Conservation (phyloP, 1,140 invertebrate genomes). For the Microplitis mediator region DNA sequence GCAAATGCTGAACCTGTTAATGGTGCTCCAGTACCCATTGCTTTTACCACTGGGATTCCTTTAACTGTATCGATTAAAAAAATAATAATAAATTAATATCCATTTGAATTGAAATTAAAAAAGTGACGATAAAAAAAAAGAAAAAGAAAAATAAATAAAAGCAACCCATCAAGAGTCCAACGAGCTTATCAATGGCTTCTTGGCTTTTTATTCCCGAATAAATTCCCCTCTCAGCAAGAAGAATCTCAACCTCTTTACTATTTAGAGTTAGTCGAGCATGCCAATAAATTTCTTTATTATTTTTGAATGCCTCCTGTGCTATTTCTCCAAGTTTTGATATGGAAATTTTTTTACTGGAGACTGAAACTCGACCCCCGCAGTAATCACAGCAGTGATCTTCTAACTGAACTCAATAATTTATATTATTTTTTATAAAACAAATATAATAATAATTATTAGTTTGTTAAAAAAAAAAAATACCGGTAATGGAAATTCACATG, state of each 20-base stretch:
- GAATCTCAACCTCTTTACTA: slow-evolving; percentile 42
- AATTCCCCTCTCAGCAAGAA: slow-evolving; percentile 45
- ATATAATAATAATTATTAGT: not conserved
- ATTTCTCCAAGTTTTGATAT: slow-evolving; percentile 34
- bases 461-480: slow-evolving; percentile 30
- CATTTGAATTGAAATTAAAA: not conserved
- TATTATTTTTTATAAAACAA: slow-evolving; percentile 7
- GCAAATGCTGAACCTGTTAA: slow-evolving; percentile 33
- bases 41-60: not conserved
- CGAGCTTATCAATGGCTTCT: slow-evolving; percentile 37
- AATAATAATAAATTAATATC: not conserved
- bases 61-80: not conserved
- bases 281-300: slow-evolving; percentile 40
- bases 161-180: slow-evolving; percentile 31
- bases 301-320: slow-evolving; percentile 34
- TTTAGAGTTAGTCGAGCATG: slow-evolving; percentile 44
- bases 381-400: slow-evolving; percentile 57
- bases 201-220: slow-evolving; percentile 43
- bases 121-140: slow-evolving; percentile 5
- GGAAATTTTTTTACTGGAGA: slow-evolving; percentile 32
- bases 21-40: slow-evolving; percentile 41
- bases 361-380: slow-evolving; percentile 48
- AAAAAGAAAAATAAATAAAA: not conserved
- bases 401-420: slow-evolving; percentile 40
- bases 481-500: slow-evolving; percentile 49